Conservation (phyloP, 2,113 vertebrate species). For the Emydura subglobosa region DNA sequence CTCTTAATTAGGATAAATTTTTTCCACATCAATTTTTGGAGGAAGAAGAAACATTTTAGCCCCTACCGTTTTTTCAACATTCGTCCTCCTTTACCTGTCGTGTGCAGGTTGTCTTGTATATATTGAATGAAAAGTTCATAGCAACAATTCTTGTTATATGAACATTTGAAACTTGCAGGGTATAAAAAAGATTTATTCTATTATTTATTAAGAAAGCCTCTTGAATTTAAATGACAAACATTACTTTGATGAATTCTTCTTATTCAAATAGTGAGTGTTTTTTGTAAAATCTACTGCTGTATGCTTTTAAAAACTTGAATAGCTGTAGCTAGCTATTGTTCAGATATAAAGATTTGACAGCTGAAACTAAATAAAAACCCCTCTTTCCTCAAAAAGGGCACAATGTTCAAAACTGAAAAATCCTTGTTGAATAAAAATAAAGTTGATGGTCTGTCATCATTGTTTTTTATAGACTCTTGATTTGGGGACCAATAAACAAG, state of each 20-base stretch:
- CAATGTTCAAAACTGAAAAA: background rate
- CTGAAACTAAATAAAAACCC: background rate
- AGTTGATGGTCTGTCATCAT: background rate
- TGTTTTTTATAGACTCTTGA: background rate
- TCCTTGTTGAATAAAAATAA: background rate
- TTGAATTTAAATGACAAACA: background rate
- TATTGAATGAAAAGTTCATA: background rate
- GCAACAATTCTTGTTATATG: background rate
- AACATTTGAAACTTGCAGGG: background rate
- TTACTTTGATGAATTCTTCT: background rate
- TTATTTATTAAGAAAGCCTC: background rate
- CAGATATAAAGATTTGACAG: background rate
- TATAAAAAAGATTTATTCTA: background rate
- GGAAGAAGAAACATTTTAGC: background rate
- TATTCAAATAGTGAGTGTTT: background rate
- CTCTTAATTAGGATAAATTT: background rate
- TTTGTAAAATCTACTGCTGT: background rate
- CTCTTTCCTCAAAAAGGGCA: background rate
- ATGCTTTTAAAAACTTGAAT: background rate
- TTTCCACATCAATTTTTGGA: background rate
- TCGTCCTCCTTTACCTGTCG: background rate
- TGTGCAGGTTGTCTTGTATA: background rate
- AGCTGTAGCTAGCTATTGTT: background rate
- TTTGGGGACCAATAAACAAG: background rate
- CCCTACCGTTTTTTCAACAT: background rate